Base-by-base conservation (phyloP, 1,140 invertebrate genomes). In the Octopus sinensis region DNA sequence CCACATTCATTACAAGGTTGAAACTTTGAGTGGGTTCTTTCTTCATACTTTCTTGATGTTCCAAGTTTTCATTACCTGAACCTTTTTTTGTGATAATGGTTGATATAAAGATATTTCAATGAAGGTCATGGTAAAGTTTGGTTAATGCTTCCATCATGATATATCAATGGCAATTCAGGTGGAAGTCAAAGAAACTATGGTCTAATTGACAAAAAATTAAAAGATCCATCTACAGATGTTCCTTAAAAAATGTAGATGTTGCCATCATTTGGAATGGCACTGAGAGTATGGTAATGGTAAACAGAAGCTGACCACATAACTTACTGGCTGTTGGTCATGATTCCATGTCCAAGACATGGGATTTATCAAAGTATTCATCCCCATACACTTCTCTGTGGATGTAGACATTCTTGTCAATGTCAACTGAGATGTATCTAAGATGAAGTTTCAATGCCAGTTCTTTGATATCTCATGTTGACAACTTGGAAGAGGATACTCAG, bases 381-480 rank as follows among this genome's bases (percentile, higher is more conserved):
- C 88, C 88, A 7, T 88, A 84, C 89, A 91, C 90, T 53, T 90
- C 91, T 53, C 91, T 90, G 84, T 91, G 90, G 54, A 91, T 77
- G 80, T 87, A 90, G 12, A 92, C 82, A 77, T 88, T 87, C 78
- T 87, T 86, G 23, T 85, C 86, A 77, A 89, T 76, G 9, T 86
- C 82, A 80, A 87, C 86, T 84, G 91, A 86, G 10, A 88, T 79
- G 84, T 92, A 91, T 77, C 91, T 91, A 84, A 91, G 90, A n/a
- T 90, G 84, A 4, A 88, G 87, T 79, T 88, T 87, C 12, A 91
- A 90, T 7, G 88, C 82, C 54, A 89, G 83, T 7, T 90, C 90
- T 77, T 85, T 84, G 9, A 88, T 81, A 53, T 83, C 81, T n/a
- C 89, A 78, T 6, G 83, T 86, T 12, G 84, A 81, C 91, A 90